Conservation (phyloP, 2,888 invertebrate genomes). For the Smittia sp. region DNA sequence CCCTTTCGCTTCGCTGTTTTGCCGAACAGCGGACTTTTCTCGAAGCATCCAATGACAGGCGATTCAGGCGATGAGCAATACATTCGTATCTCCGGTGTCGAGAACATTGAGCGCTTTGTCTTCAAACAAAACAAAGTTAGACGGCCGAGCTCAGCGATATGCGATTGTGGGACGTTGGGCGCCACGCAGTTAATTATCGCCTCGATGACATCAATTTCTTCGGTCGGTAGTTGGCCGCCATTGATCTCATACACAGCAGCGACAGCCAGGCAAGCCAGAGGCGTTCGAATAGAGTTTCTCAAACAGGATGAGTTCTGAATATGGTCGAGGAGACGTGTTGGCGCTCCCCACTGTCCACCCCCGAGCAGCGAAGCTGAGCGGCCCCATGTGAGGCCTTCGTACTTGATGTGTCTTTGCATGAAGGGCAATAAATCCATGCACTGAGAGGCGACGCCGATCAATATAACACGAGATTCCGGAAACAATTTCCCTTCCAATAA, state of each 20-base stretch:
- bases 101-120: slow-evolving; percentile 55
- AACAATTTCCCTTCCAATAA: slow-evolving; percentile 57
- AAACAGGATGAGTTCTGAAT: slow-evolving; percentile 52
- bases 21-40: slow-evolving; percentile 53
- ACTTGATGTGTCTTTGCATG: slow-evolving; percentile 55
- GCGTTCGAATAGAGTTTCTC: slow-evolving; percentile 55
- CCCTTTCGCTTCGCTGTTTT: slow-evolving; percentile 52
- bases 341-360: slow-evolving; percentile 55
- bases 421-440: slow-evolving; percentile 52
- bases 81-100: slow-evolving; percentile 55
- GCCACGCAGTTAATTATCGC: slow-evolving; percentile 51
- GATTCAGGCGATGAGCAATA: slow-evolving; percentile 53
- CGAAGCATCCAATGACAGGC: slow-evolving; percentile 54
- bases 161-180: slow-evolving; percentile 45
- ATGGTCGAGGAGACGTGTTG: slow-evolving; percentile 52
- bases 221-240: slow-evolving; percentile 51
- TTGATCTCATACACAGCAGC: slow-evolving; percentile 57
- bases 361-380: slow-evolving; percentile 55
- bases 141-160: slow-evolving; percentile 57
- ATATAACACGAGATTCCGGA: slow-evolving; percentile 56
- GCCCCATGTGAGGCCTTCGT: slow-evolving; percentile 56
- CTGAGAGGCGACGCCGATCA: slow-evolving; percentile 55
- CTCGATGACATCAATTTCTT: slow-evolving; percentile 50
- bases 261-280: slow-evolving; percentile 57
- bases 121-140: slow-evolving; percentile 56